phyloP scores from a whole-genome alignment of 2,113 vertebrate species.

The crab-eating macaque (Macaca fascicularis) region DNA sequence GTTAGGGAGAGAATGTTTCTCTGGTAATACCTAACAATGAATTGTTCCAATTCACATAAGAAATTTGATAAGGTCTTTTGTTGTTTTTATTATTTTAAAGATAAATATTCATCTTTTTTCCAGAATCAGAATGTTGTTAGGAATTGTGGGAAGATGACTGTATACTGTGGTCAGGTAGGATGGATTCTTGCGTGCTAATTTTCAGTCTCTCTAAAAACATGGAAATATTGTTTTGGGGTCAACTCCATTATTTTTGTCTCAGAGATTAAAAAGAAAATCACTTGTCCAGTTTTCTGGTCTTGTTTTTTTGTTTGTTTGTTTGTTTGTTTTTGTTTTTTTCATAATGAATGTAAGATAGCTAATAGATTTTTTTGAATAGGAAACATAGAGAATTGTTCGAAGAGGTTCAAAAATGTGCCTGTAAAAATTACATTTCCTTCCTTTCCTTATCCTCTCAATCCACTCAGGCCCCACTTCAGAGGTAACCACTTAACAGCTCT shows the following conservation, averaged over 20 bases:
- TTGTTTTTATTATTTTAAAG: not conserved
- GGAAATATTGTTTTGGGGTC: not conserved
- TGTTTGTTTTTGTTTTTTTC: not conserved
- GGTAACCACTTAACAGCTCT: not conserved
- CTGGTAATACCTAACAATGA: not conserved
- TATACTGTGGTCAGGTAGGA: not conserved
- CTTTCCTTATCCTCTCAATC: not conserved
- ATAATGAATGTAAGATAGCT: not conserved
- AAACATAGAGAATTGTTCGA: not conserved
- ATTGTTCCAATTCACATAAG: not conserved
- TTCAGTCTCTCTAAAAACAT: not conserved
- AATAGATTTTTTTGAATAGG: not conserved
- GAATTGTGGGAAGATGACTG: not conserved
- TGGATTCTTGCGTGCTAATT: not conserved
- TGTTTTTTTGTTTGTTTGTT: not conserved
- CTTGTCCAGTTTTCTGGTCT: not conserved
- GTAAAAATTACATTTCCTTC: not conserved
- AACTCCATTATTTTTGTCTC: slow-evolving; percentile 15
- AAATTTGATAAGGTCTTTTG: not conserved
- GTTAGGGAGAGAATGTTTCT: not conserved
- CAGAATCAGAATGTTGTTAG: not conserved
- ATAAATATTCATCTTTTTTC: not conserved
- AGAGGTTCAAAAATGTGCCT: not conserved
- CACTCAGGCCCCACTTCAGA: too few relatives aligned
- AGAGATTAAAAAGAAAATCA: not conserved